A percentile compares a stretch with the other conserved stretches of the same genome.
Evolutionary conservation across 2,888 invertebrate species (phyloP).

Genomic region (Spatulosminthurus flaviceps): DNA sequence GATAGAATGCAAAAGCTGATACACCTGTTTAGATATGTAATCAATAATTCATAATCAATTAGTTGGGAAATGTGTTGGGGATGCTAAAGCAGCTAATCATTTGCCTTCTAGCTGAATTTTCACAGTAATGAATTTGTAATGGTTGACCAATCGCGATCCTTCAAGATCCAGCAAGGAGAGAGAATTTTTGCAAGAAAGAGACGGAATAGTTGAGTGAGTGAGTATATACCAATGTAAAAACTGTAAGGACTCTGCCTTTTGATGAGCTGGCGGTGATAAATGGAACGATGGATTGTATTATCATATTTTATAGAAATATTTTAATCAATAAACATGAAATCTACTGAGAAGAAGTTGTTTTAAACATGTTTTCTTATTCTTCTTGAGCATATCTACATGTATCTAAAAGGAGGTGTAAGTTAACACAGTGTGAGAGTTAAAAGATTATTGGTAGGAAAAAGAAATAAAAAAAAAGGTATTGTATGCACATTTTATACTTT

Average conservation of each 20-base stretch:
- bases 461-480: background rate
- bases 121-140: too few species aligned
- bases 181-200: too few species aligned
- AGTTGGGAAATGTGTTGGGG: background rate
- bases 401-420: background rate
- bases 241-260: too few species aligned
- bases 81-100: background rate
- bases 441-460: background rate
- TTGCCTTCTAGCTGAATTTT: background rate
- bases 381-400: background rate
- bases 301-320: slow-evolving; percentile 1
- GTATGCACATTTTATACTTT: background rate
- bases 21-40: slow-evolving; percentile 18
- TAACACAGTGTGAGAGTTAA: background rate
- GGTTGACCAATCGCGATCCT: background rate
- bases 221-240: too few species aligned
- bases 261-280: background rate
- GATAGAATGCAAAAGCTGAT: background rate
- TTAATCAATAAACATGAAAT: slow-evolving; percentile 7
- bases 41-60: slow-evolving; percentile 10
- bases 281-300: background rate
- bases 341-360: background rate
- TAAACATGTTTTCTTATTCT: background rate
- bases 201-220: too few species aligned
- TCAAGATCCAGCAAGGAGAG: background rate